Percentiles rank a stretch among this genome's conserved stretches.
Conservation (phyloP, 2,888 invertebrate species). For the Acronicta aceris region DNA sequence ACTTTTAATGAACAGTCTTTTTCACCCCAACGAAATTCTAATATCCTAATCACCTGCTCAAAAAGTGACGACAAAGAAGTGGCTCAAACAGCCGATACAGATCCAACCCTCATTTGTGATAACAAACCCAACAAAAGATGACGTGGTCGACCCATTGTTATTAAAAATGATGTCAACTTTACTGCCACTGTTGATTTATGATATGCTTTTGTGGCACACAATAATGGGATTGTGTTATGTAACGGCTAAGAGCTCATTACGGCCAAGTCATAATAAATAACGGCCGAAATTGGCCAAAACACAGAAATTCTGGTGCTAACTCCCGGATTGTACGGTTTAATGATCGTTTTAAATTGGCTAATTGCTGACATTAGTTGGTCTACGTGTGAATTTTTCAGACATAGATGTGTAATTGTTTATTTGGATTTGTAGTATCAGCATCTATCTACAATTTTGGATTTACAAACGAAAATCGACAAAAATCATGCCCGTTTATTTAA, state of each 20-base stretch:
- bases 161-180: slow-evolving; percentile 83
- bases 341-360: slow-evolving; percentile 52
- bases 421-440: slow-evolving; percentile 1
- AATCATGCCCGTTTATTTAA: no score
- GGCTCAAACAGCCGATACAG: slow-evolving; percentile 34
- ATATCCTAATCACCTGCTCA: slow-evolving; percentile 42
- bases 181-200: slow-evolving; percentile 76
- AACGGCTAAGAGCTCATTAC: slow-evolving; percentile 76
- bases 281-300: slow-evolving; percentile 56
- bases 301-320: slow-evolving; percentile 46
- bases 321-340: slow-evolving; percentile 38
- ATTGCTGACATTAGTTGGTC: slow-evolving; percentile 36
- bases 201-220: slow-evolving; percentile 66
- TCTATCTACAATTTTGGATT: no score
- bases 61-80: slow-evolving; percentile 27
- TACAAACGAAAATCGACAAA: no score
- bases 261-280: slow-evolving; percentile 69
- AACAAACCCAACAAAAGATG: slow-evolving; percentile 62
- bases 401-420: slow-evolving; percentile 20
- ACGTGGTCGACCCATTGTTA: slow-evolving; percentile 70
- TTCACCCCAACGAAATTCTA: slow-evolving; percentile 22
- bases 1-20: not conserved
- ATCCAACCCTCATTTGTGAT: slow-evolving; percentile 49
- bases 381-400: slow-evolving; percentile 36
- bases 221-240: slow-evolving; percentile 77